A percentile compares a stretch with the other conserved stretches of the same genome.
These are phyloP conservation scores for Amiota minor DNA, from an alignment of 2,888 invertebrate genomes.

Conservation along the genomic window DNA sequence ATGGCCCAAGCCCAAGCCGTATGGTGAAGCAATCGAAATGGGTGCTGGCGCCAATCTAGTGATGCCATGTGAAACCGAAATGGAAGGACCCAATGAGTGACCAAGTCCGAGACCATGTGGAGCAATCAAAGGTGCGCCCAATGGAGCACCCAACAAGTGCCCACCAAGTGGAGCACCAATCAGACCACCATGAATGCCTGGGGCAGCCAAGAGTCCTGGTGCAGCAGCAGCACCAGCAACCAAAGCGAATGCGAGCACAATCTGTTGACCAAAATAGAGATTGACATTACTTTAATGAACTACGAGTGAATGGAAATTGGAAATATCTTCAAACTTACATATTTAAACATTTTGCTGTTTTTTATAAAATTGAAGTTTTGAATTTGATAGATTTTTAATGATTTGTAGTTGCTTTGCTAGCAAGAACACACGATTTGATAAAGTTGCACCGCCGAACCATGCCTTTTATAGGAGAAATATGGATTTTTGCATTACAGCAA, in stretches of 20 bases:
- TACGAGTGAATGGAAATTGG: not conserved
- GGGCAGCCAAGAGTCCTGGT: conserved; percentile 67
- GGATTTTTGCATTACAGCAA: not conserved
- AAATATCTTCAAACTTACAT: conserved; percentile 55
- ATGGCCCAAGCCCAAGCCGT: conserved; percentile 48
- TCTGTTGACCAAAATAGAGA: conserved; percentile 44
- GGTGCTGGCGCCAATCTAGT: conserved; percentile 46
- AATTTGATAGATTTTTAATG: conserved; percentile 21
- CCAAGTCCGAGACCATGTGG: conserved; percentile 42
- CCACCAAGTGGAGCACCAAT: conserved; percentile 37
- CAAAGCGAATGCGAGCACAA: conserved; percentile 61
- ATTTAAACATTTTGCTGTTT: conserved; percentile 63
- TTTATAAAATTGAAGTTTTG: conserved; percentile 15
- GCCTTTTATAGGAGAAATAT: conserved; percentile 60
- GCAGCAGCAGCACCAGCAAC: conserved; percentile 67
- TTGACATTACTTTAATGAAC: not conserved
- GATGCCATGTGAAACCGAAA: conserved; percentile 54
- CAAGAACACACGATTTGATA: conserved; percentile 63
- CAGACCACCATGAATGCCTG: conserved; percentile 32
- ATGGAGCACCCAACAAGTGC: conserved; percentile 36
- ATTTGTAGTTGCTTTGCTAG: conserved; percentile 44
- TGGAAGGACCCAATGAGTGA: conserved; percentile 40
- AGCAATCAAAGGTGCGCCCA: conserved; percentile 30
- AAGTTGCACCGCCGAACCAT: conserved; percentile 47
- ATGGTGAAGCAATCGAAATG: conserved; percentile 50